Evolutionary conservation across 2,113 vertebrate genomes (phyloP).

Genomic region (Albula goreensis): DNA sequence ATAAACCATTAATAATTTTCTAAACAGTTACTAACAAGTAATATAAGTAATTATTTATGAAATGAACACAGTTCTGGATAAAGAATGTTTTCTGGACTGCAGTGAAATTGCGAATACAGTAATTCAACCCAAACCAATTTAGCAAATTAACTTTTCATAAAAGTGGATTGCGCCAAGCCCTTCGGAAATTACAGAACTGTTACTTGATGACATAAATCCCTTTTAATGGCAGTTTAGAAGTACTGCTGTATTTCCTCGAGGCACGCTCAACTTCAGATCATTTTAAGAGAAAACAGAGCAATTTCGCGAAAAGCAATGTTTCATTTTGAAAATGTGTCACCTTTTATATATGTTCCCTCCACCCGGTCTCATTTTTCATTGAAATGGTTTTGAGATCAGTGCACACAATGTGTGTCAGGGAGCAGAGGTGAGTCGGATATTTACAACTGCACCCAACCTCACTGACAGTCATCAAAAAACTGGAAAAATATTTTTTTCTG

Average conservation of each 20-base stretch:
- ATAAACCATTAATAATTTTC: neutral
- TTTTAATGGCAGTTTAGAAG: neutral
- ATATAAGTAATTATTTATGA: neutral
- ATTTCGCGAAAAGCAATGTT: neutral
- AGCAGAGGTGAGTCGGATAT: neutral
- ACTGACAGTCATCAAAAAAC: neutral
- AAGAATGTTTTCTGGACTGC: neutral
- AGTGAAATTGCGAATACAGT: neutral
- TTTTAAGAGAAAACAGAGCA: neutral
- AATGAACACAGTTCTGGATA: neutral
- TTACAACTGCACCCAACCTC: neutral
- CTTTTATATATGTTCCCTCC: neutral
- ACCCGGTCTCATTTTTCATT: neutral
- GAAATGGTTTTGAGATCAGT: neutral
- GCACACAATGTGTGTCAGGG: neutral
- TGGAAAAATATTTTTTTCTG: too few species aligned
- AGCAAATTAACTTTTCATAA: neutral
- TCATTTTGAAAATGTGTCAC: conserved; percentile 4
- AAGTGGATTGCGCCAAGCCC: neutral
- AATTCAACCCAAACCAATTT: neutral
- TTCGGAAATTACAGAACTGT: neutral
- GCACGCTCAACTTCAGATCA: neutral
- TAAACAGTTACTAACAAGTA: neutral
- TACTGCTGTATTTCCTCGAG: neutral
- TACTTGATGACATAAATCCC: neutral